These are phyloP conservation scores for Etheostoma perlongum DNA, from an alignment of 2,797 vertebrate species.

Conservation along the genomic window DNA sequence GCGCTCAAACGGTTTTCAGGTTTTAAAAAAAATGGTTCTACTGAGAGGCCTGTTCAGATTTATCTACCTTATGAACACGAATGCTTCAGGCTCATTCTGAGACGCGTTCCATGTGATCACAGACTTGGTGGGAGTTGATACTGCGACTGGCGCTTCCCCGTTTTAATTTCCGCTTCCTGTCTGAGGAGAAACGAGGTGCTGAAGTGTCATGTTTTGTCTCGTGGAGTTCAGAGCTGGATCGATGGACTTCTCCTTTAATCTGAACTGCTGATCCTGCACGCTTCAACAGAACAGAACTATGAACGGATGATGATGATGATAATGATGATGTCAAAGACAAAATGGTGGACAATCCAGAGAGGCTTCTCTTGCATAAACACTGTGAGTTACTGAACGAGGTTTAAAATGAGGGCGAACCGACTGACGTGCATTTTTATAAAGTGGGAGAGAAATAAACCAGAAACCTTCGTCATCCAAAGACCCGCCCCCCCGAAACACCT, in stretches of 20 bases:
- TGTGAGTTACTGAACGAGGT: slow-evolving; percentile 73
- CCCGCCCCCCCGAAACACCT: background rate
- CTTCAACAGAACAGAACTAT: background rate
- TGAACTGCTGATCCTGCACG: background rate
- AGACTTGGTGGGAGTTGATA: background rate
- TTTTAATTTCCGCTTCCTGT: background rate
- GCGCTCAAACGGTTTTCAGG: too few species aligned
- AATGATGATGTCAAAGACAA: slow-evolving; percentile 33
- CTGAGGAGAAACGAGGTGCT: slow-evolving; percentile 3
- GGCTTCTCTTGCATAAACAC: slow-evolving; percentile 62
- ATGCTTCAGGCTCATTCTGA: background rate
- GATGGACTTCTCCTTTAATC: background rate
- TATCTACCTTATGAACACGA: background rate
- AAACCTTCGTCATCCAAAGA: slow-evolving; percentile 82
- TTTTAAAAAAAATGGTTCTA: too few species aligned
- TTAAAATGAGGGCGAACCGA: slow-evolving; percentile 68
- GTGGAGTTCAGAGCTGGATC: background rate
- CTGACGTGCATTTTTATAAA: slow-evolving; percentile 71
- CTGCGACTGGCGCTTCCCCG: too few species aligned
- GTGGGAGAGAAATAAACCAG: slow-evolving; percentile 2
- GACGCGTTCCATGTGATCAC: background rate
- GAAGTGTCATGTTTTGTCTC: background rate
- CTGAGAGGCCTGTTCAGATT: background rate
- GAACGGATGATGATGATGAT: slow-evolving; percentile 2
- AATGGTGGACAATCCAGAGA: slow-evolving; percentile 28